Percentiles rank a stretch among this genome's conserved stretches.
phyloP scores from a whole-genome alignment of 2,113 vertebrate species.

The Crotalus horridus region DNA sequence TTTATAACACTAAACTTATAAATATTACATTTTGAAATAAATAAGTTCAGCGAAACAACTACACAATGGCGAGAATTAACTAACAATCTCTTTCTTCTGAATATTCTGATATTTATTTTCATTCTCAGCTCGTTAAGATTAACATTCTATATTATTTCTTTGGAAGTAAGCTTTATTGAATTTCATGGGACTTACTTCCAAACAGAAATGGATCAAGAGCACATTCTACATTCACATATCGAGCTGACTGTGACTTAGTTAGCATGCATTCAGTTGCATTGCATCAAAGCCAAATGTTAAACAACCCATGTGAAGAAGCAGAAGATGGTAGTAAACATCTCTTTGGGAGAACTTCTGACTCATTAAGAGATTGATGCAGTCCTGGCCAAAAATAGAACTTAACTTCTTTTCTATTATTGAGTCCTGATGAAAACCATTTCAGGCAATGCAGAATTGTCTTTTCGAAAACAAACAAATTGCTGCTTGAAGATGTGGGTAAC shows the following conservation, averaged over 20 bases:
- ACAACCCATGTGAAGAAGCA: neutral
- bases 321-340: neutral
- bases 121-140: neutral
- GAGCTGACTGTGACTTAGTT: neutral
- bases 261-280: neutral
- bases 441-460: conserved; percentile 22
- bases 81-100: neutral
- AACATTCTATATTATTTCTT: neutral
- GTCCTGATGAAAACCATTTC: neutral
- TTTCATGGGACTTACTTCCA: neutral
- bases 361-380: neutral
- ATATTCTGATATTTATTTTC: neutral
- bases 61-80: neutral
- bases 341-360: neutral
- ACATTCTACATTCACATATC: neutral
- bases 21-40: neutral
- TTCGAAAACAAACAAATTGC: conserved; percentile 11
- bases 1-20: neutral
- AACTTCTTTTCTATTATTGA: neutral
- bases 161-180: neutral
- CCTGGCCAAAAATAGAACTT: neutral
- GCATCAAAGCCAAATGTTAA: neutral
- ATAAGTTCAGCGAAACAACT: neutral
- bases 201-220: neutral
- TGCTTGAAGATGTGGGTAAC: conserved; percentile 17